Conservation (phyloP, 2,888 invertebrate species). For the Panzeria rudis region DNA sequence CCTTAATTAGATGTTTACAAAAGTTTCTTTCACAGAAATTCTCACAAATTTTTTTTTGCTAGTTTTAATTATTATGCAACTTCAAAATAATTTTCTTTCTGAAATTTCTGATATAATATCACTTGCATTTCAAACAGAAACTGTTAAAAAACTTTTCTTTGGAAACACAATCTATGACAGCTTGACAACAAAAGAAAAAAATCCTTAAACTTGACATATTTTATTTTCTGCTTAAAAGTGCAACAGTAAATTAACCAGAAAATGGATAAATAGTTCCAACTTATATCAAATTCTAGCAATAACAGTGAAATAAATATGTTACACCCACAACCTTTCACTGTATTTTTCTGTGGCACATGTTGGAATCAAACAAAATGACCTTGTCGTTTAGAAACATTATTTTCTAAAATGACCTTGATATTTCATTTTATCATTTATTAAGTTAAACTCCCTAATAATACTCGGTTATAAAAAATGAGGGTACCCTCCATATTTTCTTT, state of each 20-base stretch:
- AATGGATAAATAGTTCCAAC: background rate
- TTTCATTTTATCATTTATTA: constrained; percentile 60
- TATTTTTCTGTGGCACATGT: constrained; percentile 20
- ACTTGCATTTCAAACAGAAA: background rate
- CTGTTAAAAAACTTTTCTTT: background rate
- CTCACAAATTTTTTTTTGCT: too few species aligned
- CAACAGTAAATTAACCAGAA: constrained; percentile 5
- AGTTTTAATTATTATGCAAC: too few species aligned
- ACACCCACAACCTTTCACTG: constrained; percentile 17
- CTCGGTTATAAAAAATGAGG: constrained; percentile 6
- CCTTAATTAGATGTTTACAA: too few species aligned
- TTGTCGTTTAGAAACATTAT: constrained; percentile 58
- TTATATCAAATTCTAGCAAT: background rate
- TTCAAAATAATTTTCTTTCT: too few species aligned
- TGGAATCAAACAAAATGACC: constrained; percentile 54
- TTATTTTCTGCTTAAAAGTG: background rate
- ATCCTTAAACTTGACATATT: constrained; percentile 71
- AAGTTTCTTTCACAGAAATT: too few species aligned
- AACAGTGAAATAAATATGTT: background rate
- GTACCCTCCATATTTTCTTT: constrained; percentile 22
- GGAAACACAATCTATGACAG: constrained; percentile 17
- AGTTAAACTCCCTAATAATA: constrained; percentile 52
- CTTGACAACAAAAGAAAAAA: constrained; percentile 44
- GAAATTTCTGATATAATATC: background rate
- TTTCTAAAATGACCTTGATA: constrained; percentile 68